These are phyloP conservation scores for Patagioenas fasciata DNA, from an alignment of 2,113 vertebrate genomes.

Conservation along the genomic window DNA sequence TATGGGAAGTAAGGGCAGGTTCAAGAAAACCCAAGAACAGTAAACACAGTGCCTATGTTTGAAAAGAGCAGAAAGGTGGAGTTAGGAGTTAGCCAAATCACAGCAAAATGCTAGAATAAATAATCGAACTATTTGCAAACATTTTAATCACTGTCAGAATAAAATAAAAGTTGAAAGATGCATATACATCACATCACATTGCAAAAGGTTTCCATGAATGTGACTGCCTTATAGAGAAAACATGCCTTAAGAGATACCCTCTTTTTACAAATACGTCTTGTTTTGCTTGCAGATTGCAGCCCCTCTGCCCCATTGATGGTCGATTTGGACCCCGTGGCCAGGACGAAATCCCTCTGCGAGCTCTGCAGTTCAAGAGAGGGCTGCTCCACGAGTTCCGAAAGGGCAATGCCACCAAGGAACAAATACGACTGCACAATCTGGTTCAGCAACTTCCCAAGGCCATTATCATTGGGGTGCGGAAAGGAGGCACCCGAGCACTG, in stretches of 20 bases:
- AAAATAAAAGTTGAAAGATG: slow-evolving; percentile 21
- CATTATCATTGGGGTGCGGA: slow-evolving; percentile 95
- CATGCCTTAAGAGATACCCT: neutral
- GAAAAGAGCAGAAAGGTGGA: neutral
- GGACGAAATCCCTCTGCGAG: slow-evolving; percentile 83
- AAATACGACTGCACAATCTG: slow-evolving; percentile 86
- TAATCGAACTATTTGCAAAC: neutral
- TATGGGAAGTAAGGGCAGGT: neutral
- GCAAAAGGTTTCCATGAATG: neutral
- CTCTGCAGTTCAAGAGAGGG: slow-evolving; percentile 88
- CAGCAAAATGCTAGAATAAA: neutral
- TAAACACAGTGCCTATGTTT: neutral
- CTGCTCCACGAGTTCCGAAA: slow-evolving; percentile 87
- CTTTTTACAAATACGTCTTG: neutral
- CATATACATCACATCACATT: neutral
- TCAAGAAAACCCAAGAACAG: neutral
- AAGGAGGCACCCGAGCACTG: slow-evolving; percentile 92
- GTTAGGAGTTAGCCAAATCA: neutral
- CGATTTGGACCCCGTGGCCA: slow-evolving; percentile 73
- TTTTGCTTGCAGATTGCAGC: slow-evolving; percentile 83
- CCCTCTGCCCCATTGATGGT: slow-evolving; percentile 87
- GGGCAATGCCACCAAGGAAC: slow-evolving; percentile 87
- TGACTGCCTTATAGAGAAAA: neutral
- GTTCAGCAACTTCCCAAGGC: slow-evolving; percentile 93
- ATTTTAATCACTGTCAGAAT: neutral